These are phyloP conservation scores for Pygoscelis adeliae DNA, from an alignment of 2,113 vertebrate species.

Conservation along the genomic window DNA sequence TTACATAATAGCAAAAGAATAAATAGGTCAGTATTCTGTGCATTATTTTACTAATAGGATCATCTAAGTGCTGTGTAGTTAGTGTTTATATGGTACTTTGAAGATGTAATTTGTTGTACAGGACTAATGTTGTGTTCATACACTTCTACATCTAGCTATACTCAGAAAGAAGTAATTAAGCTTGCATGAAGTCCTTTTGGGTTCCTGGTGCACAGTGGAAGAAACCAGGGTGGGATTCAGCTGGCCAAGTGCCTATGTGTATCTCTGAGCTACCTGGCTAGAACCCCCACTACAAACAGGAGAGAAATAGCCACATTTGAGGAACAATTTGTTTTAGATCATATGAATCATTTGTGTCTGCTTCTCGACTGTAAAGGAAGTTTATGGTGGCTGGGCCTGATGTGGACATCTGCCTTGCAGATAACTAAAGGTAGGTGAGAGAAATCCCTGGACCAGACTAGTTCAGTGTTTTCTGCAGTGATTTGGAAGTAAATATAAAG, in stretches of 20 bases:
- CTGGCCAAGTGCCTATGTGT: background rate
- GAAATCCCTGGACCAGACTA: background rate
- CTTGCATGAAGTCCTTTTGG: background rate
- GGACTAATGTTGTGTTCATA: background rate
- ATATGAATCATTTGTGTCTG: background rate
- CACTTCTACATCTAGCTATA: background rate
- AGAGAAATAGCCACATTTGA: background rate
- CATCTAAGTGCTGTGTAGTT: background rate
- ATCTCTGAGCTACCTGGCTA: background rate
- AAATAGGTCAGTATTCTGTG: constrained; percentile 29
- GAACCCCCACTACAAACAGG: background rate
- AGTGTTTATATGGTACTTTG: background rate
- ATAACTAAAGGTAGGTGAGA: background rate
- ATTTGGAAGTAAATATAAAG: background rate
- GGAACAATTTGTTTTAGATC: background rate
- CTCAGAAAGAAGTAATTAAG: background rate
- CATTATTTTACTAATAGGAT: background rate
- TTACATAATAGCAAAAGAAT: constrained; percentile 5
- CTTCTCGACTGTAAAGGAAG: background rate
- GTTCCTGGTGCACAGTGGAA: background rate
- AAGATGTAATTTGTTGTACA: background rate
- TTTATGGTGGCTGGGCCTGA: background rate
- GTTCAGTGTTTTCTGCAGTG: background rate
- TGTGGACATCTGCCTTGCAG: background rate
- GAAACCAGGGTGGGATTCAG: background rate